phyloP scores from a whole-genome alignment of 2,888 invertebrate species.

The Andrena chrysosceles region DNA sequence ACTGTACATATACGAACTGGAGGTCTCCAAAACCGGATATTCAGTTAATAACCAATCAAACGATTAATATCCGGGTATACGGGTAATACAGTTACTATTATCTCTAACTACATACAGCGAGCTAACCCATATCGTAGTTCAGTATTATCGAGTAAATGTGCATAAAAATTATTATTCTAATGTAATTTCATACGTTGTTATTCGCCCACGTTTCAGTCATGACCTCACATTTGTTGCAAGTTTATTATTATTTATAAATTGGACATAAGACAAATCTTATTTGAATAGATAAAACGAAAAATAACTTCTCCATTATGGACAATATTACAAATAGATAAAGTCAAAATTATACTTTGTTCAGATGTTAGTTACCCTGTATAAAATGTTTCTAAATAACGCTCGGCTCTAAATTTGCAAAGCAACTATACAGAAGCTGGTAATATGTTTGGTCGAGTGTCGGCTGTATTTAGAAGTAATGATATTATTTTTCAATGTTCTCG shows the following conservation, averaged over 20 bases:
- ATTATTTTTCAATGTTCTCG: not conserved
- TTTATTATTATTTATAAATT: no score
- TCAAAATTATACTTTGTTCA: no score
- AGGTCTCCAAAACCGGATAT: constrained; percentile 19
- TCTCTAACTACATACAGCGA: not conserved
- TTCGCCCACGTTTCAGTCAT: not conserved
- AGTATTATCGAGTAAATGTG: not conserved
- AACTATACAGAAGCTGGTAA: no score
- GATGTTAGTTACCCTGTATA: no score
- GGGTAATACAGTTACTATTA: constrained; percentile 29
- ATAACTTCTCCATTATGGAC: no score
- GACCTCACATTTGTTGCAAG: not conserved
- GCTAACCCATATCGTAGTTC: not conserved
- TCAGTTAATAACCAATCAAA: constrained; percentile 22
- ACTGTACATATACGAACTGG: not conserved
- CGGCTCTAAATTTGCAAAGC: no score
- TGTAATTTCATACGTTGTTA: not conserved
- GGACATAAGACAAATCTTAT: no score
- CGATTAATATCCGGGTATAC: constrained; percentile 30
- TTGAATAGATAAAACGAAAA: no score
- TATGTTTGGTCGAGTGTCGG: not conserved
- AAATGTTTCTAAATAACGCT: no score
- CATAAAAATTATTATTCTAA: constrained; percentile 4
- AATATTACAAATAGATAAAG: no score
- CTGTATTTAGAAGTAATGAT: not conserved